A percentile compares a stretch with the other conserved stretches of the same genome.
These are phyloP conservation scores for Perithous albicinctus DNA, from an alignment of 2,888 invertebrate genomes.

Conservation along the genomic window DNA sequence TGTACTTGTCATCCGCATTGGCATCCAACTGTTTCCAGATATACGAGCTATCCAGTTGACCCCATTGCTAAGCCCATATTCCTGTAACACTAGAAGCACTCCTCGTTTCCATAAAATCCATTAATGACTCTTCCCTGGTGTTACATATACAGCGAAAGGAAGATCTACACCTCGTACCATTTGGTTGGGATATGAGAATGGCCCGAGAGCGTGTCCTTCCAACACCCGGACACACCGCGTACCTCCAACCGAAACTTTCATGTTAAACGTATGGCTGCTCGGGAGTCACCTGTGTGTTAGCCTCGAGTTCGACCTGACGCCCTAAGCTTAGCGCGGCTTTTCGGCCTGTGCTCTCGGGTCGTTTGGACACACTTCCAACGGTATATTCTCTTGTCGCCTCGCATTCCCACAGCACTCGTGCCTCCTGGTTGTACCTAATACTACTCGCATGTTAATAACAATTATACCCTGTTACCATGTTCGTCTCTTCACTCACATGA, in stretches of 20 bases:
- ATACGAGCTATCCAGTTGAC: background rate
- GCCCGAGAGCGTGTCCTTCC: too few species aligned
- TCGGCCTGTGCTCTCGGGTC: slow-evolving; percentile 32
- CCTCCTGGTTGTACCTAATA: slow-evolving; percentile 6
- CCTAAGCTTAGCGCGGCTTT: slow-evolving; percentile 53
- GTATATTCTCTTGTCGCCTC: slow-evolving; percentile 12
- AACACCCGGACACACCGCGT: background rate
- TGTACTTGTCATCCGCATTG: background rate
- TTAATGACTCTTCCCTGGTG: background rate
- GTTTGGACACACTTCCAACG: slow-evolving; percentile 6
- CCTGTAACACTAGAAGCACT: background rate
- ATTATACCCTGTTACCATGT: slow-evolving; percentile 39
- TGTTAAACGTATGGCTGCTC: slow-evolving; percentile 59
- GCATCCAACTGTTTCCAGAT: background rate
- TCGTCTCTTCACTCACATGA: slow-evolving; percentile 30
- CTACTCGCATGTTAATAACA: slow-evolving; percentile 58
- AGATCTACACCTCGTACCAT: background rate
- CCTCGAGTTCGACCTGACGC: slow-evolving; percentile 41
- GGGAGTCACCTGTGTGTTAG: slow-evolving; percentile 41
- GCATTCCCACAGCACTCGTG: slow-evolving; percentile 19
- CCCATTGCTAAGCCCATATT: background rate
- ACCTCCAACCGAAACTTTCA: slow-evolving; percentile 54
- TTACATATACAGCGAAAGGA: background rate
- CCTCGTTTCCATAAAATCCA: slow-evolving; percentile 4
- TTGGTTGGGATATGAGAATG: slow-evolving; percentile 21